These are phyloP conservation scores for Scopus umbretta DNA, from an alignment of 2,113 vertebrate genomes.

Conservation along the genomic window DNA sequence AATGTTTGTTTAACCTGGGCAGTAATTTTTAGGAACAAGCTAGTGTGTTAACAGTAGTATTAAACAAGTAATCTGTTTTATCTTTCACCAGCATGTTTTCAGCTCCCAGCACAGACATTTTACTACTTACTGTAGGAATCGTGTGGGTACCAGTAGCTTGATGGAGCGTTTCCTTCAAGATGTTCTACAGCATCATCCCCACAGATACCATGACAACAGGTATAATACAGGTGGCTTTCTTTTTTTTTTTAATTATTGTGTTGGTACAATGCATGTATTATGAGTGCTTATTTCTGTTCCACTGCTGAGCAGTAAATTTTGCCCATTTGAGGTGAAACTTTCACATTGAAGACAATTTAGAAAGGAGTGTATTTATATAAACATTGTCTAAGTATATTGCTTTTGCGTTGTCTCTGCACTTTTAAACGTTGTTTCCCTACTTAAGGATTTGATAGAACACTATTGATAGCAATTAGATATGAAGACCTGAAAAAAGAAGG, in stretches of 20 bases:
- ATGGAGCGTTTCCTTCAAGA: slow-evolving; percentile 93
- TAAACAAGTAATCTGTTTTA: not conserved
- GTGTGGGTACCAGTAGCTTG: slow-evolving; percentile 65
- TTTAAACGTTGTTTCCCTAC: not conserved
- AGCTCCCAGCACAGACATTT: slow-evolving; percentile 83
- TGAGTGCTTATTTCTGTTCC: not conserved
- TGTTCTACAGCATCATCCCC: slow-evolving; percentile 85
- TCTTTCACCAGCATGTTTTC: slow-evolving; percentile 81
- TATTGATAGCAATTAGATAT: not conserved
- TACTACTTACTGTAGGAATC: slow-evolving; percentile 70
- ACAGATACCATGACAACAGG: slow-evolving; percentile 81
- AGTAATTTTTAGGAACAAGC: not conserved
- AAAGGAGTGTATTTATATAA: not conserved
- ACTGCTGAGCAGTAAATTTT: not conserved
- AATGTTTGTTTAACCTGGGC: not conserved
- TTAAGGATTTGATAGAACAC: not conserved
- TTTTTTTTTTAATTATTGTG: not conserved
- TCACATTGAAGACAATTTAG: not conserved
- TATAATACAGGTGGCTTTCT: too few relatives aligned
- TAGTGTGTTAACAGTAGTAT: not conserved
- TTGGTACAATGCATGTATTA: not conserved
- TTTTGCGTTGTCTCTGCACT: not conserved
- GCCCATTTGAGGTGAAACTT: not conserved
- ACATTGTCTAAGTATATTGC: not conserved
- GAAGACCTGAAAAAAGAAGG: not conserved